Percentiles rank a stretch among this genome's conserved stretches.
These are phyloP conservation scores for Neocrepidodera transversa DNA, from an alignment of 2,888 invertebrate species.

Conservation along the genomic window DNA sequence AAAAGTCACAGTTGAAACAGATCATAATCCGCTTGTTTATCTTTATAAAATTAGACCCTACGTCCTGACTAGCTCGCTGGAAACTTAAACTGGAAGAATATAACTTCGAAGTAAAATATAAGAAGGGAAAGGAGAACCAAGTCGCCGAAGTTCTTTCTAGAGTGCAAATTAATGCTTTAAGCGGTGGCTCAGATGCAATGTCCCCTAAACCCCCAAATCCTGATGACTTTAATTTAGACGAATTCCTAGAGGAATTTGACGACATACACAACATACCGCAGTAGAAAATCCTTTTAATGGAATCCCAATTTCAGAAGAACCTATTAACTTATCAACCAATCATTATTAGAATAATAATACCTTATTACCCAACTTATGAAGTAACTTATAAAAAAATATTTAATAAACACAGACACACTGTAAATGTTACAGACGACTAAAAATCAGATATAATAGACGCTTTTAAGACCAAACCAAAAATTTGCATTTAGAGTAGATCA, in stretches of 20 bases:
- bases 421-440: no score
- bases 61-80: not conserved
- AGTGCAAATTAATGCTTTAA: constrained; percentile 13
- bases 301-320: constrained; percentile 4
- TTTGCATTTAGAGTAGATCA: no score
- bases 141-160: constrained; percentile 22
- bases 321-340: constrained; percentile 6
- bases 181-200: not conserved
- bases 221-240: not conserved
- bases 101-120: constrained; percentile 29
- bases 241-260: not conserved
- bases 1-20: constrained; percentile 29
- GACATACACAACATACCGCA: not conserved
- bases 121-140: constrained; percentile 23
- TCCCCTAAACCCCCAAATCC: not conserved
- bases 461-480: no score
- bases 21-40: constrained; percentile 38
- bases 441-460: no score
- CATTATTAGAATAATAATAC: no score
- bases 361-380: no score
- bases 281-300: constrained; percentile 14
- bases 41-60: not conserved
- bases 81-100: constrained; percentile 29
- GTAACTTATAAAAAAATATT: no score
- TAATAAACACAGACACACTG: no score